Evolutionary conservation across 2,888 invertebrate genomes (phyloP).

Genomic region (Strigamia maritima): DNA sequence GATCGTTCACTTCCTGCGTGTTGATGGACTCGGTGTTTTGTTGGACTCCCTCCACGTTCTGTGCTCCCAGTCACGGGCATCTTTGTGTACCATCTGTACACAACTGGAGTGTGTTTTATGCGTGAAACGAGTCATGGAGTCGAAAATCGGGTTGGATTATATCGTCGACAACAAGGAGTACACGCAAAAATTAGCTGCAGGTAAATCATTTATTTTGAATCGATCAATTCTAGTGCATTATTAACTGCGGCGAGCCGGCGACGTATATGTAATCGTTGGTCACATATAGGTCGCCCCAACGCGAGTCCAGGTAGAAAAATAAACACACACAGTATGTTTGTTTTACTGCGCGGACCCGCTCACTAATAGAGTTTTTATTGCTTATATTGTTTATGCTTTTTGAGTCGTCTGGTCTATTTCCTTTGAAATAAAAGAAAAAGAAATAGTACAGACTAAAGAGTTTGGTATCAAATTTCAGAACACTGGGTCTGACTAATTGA

Average conservation of each 20-base stretch:
- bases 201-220: slow-evolving; percentile 49
- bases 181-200: slow-evolving; percentile 81
- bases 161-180: slow-evolving; percentile 92
- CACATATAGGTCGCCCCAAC: no score
- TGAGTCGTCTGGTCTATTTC: slow-evolving; percentile 1
- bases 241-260: no score
- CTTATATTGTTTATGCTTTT: background rate
- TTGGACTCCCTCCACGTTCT: slow-evolving; percentile 53
- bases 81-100: background rate
- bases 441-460: background rate
- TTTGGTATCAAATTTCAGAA: background rate
- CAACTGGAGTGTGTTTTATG: slow-evolving; percentile 55
- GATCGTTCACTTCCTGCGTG: slow-evolving; percentile 54
- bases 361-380: no score
- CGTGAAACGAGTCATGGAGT: slow-evolving; percentile 67
- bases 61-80: slow-evolving; percentile 43
- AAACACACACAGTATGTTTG: no score
- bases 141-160: slow-evolving; percentile 87
- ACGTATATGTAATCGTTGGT: no score
- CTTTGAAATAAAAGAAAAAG: background rate
- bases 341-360: no score
- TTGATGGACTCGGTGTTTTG: slow-evolving; percentile 53
- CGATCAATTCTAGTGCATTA: no score
- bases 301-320: no score
- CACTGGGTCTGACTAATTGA: slow-evolving; percentile 29